Evolutionary conservation across 1,140 invertebrate genomes (phyloP).

Genomic region (Lasioglossum albipes): DNA sequence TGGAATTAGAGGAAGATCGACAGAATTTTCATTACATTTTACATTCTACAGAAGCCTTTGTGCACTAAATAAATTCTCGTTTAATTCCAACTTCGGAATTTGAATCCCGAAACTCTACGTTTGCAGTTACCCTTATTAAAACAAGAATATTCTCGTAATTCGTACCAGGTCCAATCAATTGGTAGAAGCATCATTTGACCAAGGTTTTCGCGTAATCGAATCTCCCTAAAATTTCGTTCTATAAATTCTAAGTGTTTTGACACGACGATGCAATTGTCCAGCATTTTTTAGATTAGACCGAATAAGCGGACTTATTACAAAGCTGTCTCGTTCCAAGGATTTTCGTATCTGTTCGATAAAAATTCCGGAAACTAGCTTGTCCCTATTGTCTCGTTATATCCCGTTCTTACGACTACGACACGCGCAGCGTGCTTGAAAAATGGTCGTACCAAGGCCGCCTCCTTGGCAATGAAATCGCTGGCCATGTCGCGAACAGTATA

Average conservation of each 20-base stretch:
- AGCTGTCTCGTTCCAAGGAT: not conserved
- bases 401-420: not conserved
- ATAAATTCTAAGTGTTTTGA: not conserved
- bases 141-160: no score
- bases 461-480: conserved; percentile 32
- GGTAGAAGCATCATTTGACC: no score
- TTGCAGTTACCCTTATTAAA: no score
- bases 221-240: not conserved
- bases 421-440: conserved; percentile 20
- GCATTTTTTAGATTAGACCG: not conserved
- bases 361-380: not conserved
- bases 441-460: conserved; percentile 16
- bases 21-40: no score
- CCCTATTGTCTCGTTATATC: not conserved
- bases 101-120: no score
- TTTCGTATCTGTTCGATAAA: not conserved
- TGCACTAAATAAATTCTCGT: no score
- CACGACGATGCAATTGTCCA: not conserved
- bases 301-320: not conserved
- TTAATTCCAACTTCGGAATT: no score
- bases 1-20: no score
- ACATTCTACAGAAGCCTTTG: no score
- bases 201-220: no score
- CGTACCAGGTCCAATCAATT: no score
- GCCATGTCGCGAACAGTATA: not conserved